Evolutionary conservation across 2,888 invertebrate genomes (phyloP), one percentile per base, ranked within the genome.

Genomic region (Mythimna lalbum): DNA sequence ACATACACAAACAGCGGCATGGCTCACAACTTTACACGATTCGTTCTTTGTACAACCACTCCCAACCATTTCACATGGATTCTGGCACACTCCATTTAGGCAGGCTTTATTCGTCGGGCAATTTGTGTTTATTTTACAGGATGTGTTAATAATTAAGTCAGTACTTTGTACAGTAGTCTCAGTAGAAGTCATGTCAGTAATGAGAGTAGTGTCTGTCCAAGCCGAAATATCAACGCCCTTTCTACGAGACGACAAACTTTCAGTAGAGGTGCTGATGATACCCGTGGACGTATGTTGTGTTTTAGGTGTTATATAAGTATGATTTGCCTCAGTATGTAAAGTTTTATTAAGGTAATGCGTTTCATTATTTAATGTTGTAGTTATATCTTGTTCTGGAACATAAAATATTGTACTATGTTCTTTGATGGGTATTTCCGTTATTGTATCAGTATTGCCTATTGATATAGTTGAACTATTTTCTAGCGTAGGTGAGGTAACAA

Each of bases 31-130:
- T 90, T 93, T 95, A 96, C 97, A 97, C 89, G 96, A 93, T 90
- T 96, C 96, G 90, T 97, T 97, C 88, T 95, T 92, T 90, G 96
- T 96, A 95, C 97, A 97, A 89, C 93, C 91, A 86, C 87, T 94
- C 88, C 87, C 90, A 88, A 88, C 86, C 86, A 87, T 90, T 88
- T 93, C 89, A 93, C 97, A 97, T 86, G 97, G 96, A 91, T 97
- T 96, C 93, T 96, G 95, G 93, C 97, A 97, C 91, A 95, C 93
- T 94, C 96, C 97, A 87, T 95, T 95, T 85, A 96, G 92, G 93
- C 98, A 98, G 87, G 96, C 96, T 92, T 97, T 97, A 87, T 96
- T 95, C 87, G 94, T 94, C 81, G 96, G 93, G 92, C 98, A 98
- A 89, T 97, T 97, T 83, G 92, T 92, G 91, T 97, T 97, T 87